Conservation (phyloP, 2,797 vertebrate species). For the Enteromius fasciolatus region DNA sequence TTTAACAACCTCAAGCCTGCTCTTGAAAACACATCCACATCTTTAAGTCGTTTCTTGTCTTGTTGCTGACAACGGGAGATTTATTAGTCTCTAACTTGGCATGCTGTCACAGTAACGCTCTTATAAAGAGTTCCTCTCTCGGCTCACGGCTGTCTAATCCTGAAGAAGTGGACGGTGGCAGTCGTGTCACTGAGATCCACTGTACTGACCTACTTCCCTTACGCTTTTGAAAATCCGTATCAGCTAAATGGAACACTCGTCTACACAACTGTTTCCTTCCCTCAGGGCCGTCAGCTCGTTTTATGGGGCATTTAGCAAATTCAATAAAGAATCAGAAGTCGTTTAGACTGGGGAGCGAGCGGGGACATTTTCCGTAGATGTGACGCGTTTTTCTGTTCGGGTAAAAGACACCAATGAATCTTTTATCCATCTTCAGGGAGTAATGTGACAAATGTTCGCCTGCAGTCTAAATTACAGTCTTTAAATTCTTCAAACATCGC, state of each 20-base stretch:
- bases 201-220: conserved; percentile 75
- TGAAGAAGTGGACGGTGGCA: conserved; percentile 52
- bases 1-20: neutral
- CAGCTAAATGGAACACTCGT: conserved; percentile 74
- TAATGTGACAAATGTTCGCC: conserved; percentile 17
- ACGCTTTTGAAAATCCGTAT: conserved; percentile 58
- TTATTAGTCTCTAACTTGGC: conserved; percentile 36
- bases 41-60: conserved; percentile 12
- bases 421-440: conserved; percentile 37
- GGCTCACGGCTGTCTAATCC: conserved; percentile 6
- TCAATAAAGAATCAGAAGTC: conserved; percentile 69
- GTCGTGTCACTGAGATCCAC: conserved; percentile 63
- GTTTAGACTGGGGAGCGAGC: conserved; percentile 17
- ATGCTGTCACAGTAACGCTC: conserved; percentile 17
- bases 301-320: conserved; percentile 79
- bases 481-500: conserved; percentile 24
- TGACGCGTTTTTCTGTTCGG: neutral
- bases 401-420: conserved; percentile 18
- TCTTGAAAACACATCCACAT: conserved; percentile 12
- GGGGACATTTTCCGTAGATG: conserved; percentile 36
- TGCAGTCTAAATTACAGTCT: conserved; percentile 15
- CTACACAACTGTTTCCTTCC: conserved; percentile 71
- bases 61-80: conserved; percentile 27
- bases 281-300: conserved; percentile 63
- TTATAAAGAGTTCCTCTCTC: conserved; percentile 21